phyloP scores from a whole-genome alignment of 1,140 invertebrate genomes.

The Pinna nobilis region DNA sequence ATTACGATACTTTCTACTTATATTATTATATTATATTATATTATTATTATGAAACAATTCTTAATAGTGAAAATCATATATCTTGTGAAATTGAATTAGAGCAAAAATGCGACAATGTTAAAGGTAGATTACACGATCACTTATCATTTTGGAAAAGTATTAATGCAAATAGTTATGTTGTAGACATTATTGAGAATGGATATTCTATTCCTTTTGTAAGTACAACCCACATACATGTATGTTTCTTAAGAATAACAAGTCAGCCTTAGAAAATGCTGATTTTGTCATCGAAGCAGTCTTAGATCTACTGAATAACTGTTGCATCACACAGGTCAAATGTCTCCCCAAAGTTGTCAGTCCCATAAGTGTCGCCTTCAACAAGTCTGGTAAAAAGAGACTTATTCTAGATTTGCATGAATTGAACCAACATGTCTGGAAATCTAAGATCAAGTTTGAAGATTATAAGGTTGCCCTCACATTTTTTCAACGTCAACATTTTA shows the following conservation, averaged over 20 bases:
- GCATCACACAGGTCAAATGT: slow-evolving; percentile 5
- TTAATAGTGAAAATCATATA: no score
- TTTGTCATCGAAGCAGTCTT: slow-evolving; percentile 35
- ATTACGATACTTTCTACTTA: no score
- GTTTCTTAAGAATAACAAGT: slow-evolving; percentile 40
- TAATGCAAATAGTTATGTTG: no score
- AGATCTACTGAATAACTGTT: slow-evolving; percentile 10
- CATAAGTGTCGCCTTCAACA: slow-evolving; percentile 39
- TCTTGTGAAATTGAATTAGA: no score
- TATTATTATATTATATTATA: no score
- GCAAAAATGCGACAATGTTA: no score
- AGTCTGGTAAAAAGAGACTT: slow-evolving; percentile 40
- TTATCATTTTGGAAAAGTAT: no score
- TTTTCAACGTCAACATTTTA: slow-evolving; percentile 4
- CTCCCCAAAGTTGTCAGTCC: slow-evolving; percentile 29
- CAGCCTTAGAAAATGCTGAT: slow-evolving; percentile 25
- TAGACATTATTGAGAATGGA: no score
- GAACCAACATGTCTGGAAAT: slow-evolving; percentile 5
- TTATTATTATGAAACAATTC: no score
- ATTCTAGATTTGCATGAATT: slow-evolving; percentile 30
- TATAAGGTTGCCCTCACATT: slow-evolving; percentile 7
- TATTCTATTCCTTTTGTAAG: no score
- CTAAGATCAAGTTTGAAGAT: slow-evolving; percentile 38
- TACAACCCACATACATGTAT: no score
- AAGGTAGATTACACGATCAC: no score